These are phyloP conservation scores for Agrochola macilenta DNA, from an alignment of 2,888 invertebrate genomes.

Conservation along the genomic window DNA sequence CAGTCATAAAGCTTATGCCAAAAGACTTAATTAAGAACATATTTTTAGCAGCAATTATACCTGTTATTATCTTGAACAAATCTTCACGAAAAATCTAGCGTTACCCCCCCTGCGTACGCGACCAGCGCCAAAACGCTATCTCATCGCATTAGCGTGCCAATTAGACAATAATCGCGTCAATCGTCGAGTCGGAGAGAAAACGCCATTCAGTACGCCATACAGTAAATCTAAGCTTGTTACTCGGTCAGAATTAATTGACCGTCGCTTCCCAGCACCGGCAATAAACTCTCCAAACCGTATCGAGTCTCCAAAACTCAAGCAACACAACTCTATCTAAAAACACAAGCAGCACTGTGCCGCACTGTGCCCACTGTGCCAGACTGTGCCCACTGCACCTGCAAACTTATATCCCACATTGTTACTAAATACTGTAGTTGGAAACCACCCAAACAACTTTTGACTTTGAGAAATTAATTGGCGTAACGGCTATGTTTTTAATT, in stretches of 20 bases:
- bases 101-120: background rate
- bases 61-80: constrained; percentile 32
- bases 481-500: constrained; percentile 86
- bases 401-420: constrained; percentile 55
- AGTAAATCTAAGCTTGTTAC: constrained; percentile 78
- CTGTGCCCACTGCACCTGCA: constrained; percentile 7
- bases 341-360: constrained; percentile 58
- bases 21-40: constrained; percentile 34
- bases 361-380: constrained; percentile 31
- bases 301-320: constrained; percentile 75
- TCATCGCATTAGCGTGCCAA: constrained; percentile 67
- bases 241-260: constrained; percentile 82
- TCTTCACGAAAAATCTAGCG: constrained; percentile 29
- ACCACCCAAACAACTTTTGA: constrained; percentile 79
- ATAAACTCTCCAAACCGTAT: constrained; percentile 82
- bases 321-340: constrained; percentile 35
- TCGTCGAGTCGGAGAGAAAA: constrained; percentile 68
- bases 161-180: constrained; percentile 72
- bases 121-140: constrained; percentile 23
- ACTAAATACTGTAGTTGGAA: constrained; percentile 67
- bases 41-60: constrained; percentile 41
- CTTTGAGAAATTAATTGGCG: constrained; percentile 89
- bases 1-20: constrained; percentile 4
- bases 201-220: constrained; percentile 65
- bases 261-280: constrained; percentile 72